Evolutionary conservation across 2,888 invertebrate genomes (phyloP), one percentile per base, ranked within the genome.

Genomic region (Oscheius sp.): DNA sequence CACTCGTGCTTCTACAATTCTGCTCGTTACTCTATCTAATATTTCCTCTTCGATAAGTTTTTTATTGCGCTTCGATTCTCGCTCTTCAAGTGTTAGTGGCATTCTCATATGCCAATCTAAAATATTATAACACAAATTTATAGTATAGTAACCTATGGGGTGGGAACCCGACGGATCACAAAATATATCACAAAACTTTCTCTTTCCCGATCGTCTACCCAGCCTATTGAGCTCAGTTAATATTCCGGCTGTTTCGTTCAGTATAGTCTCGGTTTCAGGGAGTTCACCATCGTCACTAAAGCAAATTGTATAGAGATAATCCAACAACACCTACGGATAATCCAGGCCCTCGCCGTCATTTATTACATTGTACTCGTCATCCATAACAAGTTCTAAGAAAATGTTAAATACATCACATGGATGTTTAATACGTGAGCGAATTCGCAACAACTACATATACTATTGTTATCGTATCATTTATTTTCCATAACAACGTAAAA

Each of bases 61-160:
- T 53, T 74, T 73, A 1, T 75, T 73, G 16, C 78, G 66, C 63
- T 80, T 78, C 12, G 72, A 52, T 29, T 63, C 56, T 12, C 52
- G 55, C 35, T 75, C 72, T 21, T 75, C 69, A 18, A 53, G 43
- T 18, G 58, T 25, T 12, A 69, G 35, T 9, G 73, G 74, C 53
- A 75, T 61, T 13, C 72, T 55, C 73, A 80, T 74, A 56, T 80
- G 80, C 80, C 80, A 80, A 70, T 80, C 80, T 78, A 29, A 70
- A 35, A 35, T 35, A 9, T 9, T 6, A 55, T 55, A 55, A 55
- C 25, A 45, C 45, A 45, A n/a, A n/a, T n/a, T n/a, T n/a, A n/a
- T 35, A 35, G 35, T 6, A 35, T 6, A 35, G 9, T 25, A 41
- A 73, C 73, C 73, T 21, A 73, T 58, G 5, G 73, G 73, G 59